Percentiles rank a stretch among this genome's conserved stretches.
Evolutionary conservation across 2,888 invertebrate species (phyloP).

Genomic region (Melolontha melolontha): DNA sequence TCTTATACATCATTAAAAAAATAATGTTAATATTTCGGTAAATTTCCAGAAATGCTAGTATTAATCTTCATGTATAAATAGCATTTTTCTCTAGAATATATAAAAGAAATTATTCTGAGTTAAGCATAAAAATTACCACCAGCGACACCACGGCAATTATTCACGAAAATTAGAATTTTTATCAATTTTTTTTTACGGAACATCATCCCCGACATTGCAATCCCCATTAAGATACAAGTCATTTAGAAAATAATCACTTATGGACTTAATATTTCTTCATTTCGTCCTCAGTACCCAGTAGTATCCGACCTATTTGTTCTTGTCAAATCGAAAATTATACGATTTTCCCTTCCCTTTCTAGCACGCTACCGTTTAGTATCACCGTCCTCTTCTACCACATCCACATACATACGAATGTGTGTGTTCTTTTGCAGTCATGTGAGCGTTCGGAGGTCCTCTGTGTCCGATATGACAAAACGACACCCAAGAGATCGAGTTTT

Average conservation of each 20-base stretch:
- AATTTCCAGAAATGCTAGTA: no score
- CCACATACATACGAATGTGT: neutral
- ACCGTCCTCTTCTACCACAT: neutral
- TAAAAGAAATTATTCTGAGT: no score
- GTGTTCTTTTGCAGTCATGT: constrained; percentile 10
- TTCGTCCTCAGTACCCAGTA: neutral
- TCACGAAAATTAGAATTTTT: no score
- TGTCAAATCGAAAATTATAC: constrained; percentile 30
- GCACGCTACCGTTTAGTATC: neutral
- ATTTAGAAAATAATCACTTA: constrained; percentile 33
- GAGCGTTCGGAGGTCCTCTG: constrained; percentile 21
- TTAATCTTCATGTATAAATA: no score
- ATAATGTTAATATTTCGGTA: no score
- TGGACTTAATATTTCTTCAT: constrained; percentile 33
- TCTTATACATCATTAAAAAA: no score
- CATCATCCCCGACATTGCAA: no score
- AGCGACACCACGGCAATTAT: no score
- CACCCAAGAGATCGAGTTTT: constrained; percentile 31
- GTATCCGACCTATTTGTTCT: constrained; percentile 29
- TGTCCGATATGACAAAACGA: constrained; percentile 34
- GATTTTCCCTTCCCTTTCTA: constrained; percentile 6
- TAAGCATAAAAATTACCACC: no score
- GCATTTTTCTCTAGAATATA: no score
- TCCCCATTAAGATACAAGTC: neutral
- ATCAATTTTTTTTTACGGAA: no score